Evolutionary conservation across 2,888 invertebrate species (phyloP).

Genomic region (Dolichopus griseipennis): DNA sequence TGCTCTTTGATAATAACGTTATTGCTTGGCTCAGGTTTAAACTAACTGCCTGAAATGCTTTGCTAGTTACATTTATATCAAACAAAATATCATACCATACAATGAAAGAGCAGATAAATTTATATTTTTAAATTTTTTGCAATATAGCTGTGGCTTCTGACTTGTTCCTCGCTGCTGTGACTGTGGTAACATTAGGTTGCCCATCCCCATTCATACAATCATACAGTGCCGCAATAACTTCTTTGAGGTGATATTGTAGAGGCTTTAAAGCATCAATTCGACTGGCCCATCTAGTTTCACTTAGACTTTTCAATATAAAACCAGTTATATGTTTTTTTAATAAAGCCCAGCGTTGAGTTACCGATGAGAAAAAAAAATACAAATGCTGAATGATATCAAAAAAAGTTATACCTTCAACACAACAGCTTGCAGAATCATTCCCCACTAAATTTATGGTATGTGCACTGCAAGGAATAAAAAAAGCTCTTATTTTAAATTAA

Average conservation of each 20-base stretch:
- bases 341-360: background rate
- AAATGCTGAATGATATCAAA: slow-evolving; percentile 10
- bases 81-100: slow-evolving; percentile 1
- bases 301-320: too few species aligned
- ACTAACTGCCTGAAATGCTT: too few species aligned
- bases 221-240: slow-evolving; percentile 11
- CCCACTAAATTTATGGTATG: background rate
- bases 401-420: background rate
- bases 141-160: too few species aligned
- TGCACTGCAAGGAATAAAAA: slow-evolving; percentile 12
- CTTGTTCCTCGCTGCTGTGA: background rate
- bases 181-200: too few species aligned
- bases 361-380: background rate
- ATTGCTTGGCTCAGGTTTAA: slow-evolving; percentile 4
- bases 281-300: too few species aligned
- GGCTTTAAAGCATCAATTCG: too few species aligned
- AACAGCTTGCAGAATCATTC: slow-evolving; percentile 1
- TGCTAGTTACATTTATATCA: too few species aligned
- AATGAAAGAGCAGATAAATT: background rate
- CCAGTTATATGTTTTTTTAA: too few species aligned
- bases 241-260: slow-evolving; percentile 13
- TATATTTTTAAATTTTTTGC: background rate
- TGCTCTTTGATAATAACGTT: background rate
- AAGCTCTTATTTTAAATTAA: slow-evolving; percentile 8
- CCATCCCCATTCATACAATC: too few species aligned